A percentile compares a stretch with the other conserved stretches of the same genome.
Conservation (phyloP, 2,797 vertebrate genomes). For the Paramormyrops hopkinsi region DNA sequence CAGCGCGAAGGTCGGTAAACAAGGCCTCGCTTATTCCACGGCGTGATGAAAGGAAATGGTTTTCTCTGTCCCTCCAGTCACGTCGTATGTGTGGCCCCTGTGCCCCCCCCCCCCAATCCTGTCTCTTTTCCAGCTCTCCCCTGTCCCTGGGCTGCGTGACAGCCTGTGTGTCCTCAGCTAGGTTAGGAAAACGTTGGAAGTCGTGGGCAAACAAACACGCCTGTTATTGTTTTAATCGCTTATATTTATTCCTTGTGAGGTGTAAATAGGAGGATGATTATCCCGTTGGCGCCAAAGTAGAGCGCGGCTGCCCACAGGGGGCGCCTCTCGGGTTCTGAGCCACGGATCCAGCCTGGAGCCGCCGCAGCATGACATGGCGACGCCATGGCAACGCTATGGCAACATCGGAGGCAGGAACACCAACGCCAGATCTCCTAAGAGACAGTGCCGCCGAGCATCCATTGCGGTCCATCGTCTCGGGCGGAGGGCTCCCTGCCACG, state of each 20-base stretch:
- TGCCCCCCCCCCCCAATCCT: neutral
- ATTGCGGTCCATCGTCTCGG: neutral
- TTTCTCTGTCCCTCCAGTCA: neutral
- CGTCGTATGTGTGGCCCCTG: neutral
- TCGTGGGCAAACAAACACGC: neutral
- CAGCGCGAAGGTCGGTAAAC: slow-evolving; percentile 11
- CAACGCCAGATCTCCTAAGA: neutral
- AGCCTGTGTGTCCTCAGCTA: neutral
- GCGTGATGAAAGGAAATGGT: neutral
- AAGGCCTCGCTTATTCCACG: neutral
- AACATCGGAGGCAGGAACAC: neutral
- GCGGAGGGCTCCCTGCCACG: neutral
- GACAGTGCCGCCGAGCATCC: neutral
- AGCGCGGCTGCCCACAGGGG: neutral
- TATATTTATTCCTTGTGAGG: neutral
- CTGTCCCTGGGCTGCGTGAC: neutral
- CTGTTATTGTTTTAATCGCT: neutral
- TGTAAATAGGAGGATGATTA: neutral
- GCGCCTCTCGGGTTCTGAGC: neutral
- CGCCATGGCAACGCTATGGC: neutral
- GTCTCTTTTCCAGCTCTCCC: neutral
- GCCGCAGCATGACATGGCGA: neutral
- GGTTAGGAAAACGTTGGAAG: neutral
- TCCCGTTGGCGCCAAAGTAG: neutral
- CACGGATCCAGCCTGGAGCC: neutral